A percentile compares a stretch with the other conserved stretches of the same genome.
Evolutionary conservation across 2,113 vertebrate species (phyloP).

Genomic region (Oxyruncus cristatus): DNA sequence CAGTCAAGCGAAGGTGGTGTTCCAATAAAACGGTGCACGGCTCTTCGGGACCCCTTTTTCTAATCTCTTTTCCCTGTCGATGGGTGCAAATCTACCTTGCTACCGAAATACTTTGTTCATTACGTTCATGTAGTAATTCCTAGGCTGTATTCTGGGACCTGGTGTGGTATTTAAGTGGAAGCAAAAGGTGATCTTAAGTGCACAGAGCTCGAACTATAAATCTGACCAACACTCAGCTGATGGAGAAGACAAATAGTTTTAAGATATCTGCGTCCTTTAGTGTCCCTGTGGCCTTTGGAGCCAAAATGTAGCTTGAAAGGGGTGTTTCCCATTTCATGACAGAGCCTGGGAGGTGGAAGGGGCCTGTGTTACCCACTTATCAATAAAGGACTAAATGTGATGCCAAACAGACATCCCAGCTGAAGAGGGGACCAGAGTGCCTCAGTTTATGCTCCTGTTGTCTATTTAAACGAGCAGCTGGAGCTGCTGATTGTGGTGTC

Average conservation of each 20-base stretch:
- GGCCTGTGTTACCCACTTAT: not conserved
- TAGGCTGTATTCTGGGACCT: not conserved
- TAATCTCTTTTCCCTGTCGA: not conserved
- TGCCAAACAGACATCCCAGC: not conserved
- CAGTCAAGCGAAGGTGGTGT: not conserved
- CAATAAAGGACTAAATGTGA: not conserved
- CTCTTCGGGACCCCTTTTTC: not conserved
- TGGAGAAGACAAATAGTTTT: not conserved
- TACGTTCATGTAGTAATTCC: not conserved
- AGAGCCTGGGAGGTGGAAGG: not conserved
- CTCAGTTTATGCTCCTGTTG: not conserved
- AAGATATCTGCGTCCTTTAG: not conserved
- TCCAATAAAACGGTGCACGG: not conserved
- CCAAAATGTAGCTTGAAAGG: not conserved
- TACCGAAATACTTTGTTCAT: accelerated
- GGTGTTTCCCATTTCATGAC: not conserved
- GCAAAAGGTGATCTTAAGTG: not conserved
- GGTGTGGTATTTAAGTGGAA: not conserved
- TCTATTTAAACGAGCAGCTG: too few relatives aligned
- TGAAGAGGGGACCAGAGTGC: not conserved
- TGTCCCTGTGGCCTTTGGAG: not conserved
- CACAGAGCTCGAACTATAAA: not conserved
- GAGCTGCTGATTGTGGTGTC: not conserved
- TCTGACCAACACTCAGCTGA: not conserved
- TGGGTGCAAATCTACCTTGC: not conserved